These are phyloP conservation scores for Dione juno DNA, from an alignment of 2,888 invertebrate species.

Conservation along the genomic window DNA sequence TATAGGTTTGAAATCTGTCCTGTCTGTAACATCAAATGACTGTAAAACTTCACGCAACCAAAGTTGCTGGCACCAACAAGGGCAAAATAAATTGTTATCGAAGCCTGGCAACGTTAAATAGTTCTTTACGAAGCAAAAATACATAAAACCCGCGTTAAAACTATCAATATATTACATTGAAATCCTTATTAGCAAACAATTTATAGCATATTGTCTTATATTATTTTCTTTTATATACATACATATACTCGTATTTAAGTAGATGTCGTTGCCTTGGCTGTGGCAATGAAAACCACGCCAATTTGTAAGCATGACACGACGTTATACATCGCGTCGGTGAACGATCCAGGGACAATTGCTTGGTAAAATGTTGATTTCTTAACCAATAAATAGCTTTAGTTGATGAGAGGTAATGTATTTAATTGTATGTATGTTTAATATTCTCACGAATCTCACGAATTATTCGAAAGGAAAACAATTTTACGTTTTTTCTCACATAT, in stretches of 20 bases:
- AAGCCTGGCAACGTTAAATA: too few relatives aligned
- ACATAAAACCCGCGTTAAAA: not conserved
- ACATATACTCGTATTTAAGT: slow-evolving; percentile 16
- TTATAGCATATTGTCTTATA: not conserved
- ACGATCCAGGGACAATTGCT: slow-evolving; percentile 49
- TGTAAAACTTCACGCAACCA: too few relatives aligned
- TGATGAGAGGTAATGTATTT: too few relatives aligned
- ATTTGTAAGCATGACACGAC: slow-evolving; percentile 62
- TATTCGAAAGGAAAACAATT: too few relatives aligned
- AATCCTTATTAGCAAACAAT: not conserved
- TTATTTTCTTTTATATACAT: not conserved
- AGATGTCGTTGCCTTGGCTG: slow-evolving; percentile 45
- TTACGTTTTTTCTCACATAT: too few relatives aligned
- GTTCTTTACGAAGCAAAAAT: not conserved
- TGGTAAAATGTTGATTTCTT: slow-evolving; percentile 48
- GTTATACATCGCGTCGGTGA: slow-evolving; percentile 44
- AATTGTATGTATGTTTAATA: too few relatives aligned
- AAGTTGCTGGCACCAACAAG: too few relatives aligned
- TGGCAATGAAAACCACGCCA: slow-evolving; percentile 47
- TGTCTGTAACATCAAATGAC: too few relatives aligned
- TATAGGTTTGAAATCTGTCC: too few relatives aligned
- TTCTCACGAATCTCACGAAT: too few relatives aligned
- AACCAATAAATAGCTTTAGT: too few relatives aligned
- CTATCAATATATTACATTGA: not conserved
- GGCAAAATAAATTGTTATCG: too few relatives aligned